Percentiles rank a stretch among this genome's conserved stretches.
These are phyloP conservation scores for Sciurus niger DNA, from an alignment of 2,113 vertebrate species.

Conservation along the genomic window DNA sequence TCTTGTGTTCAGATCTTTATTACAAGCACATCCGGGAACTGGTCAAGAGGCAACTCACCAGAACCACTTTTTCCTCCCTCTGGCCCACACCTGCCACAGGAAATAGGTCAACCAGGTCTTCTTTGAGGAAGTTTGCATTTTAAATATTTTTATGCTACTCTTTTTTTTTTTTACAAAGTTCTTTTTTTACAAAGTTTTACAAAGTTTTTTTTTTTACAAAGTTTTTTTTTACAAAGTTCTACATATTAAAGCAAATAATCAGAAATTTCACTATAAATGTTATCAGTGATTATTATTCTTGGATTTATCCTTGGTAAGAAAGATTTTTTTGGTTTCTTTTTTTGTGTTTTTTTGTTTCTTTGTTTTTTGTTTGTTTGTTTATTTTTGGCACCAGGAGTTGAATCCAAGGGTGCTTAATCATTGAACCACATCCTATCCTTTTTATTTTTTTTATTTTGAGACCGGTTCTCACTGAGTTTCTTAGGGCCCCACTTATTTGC, in stretches of 20 bases:
- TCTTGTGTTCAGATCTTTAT: neutral
- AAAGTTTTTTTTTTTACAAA: neutral
- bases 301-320: neutral
- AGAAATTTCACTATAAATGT: conserved; percentile 14
- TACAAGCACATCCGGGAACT: neutral
- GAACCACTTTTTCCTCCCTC: neutral
- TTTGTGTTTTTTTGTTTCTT: too few relatives aligned
- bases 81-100: neutral
- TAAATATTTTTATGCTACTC: neutral
- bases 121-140: neutral
- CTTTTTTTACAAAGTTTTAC: neutral
- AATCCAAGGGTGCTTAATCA: too few relatives aligned
- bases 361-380: too few relatives aligned
- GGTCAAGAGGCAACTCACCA: neutral
- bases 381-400: too few relatives aligned
- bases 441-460: too few relatives aligned
- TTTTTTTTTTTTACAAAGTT: neutral
- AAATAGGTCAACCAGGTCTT: neutral
- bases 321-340: neutral
- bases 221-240: neutral
- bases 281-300: neutral
- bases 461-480: too few relatives aligned
- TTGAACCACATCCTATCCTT: too few relatives aligned
- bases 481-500: too few relatives aligned
- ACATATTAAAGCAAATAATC: conserved; percentile 4